phyloP scores from a whole-genome alignment of 2,113 vertebrate species.

The Limnothrissa miodon region DNA sequence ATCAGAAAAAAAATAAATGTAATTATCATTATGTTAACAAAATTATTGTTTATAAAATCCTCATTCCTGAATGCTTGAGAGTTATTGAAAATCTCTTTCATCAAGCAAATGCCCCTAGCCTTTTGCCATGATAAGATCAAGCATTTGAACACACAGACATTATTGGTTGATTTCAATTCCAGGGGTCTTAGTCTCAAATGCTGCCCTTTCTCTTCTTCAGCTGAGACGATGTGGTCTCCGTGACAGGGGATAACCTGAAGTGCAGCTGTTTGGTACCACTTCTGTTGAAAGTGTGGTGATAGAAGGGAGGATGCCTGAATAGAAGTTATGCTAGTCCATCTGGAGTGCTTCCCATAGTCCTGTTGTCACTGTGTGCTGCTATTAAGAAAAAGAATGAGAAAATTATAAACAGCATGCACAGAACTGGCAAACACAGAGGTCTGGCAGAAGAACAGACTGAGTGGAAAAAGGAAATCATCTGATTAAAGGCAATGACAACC shows the following conservation, averaged over 20 bases:
- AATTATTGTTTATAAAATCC: not conserved
- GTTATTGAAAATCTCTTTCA: not conserved
- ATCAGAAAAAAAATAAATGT: not conserved
- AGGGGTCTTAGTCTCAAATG: not conserved
- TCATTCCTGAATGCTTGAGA: not conserved
- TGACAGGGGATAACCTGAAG: too few species aligned
- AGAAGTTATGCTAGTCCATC: not conserved
- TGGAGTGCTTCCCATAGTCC: too few species aligned
- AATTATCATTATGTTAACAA: not conserved
- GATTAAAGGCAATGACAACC: too few species aligned
- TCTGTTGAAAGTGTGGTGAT: not conserved
- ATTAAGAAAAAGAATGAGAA: too few species aligned
- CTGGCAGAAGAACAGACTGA: too few species aligned
- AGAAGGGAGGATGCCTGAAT: not conserved
- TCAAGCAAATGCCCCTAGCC: not conserved
- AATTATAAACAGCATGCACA: too few species aligned
- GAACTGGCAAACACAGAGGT: too few species aligned
- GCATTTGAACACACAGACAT: not conserved
- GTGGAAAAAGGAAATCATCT: too few species aligned
- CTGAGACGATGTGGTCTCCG: not conserved
- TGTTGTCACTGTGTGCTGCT: too few species aligned
- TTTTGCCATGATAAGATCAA: too few species aligned
- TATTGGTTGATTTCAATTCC: not conserved
- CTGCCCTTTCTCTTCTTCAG: not conserved
- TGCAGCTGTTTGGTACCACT: too few species aligned